phyloP scores from a whole-genome alignment of 2,888 invertebrate species.

The Idaea dimidiata region DNA sequence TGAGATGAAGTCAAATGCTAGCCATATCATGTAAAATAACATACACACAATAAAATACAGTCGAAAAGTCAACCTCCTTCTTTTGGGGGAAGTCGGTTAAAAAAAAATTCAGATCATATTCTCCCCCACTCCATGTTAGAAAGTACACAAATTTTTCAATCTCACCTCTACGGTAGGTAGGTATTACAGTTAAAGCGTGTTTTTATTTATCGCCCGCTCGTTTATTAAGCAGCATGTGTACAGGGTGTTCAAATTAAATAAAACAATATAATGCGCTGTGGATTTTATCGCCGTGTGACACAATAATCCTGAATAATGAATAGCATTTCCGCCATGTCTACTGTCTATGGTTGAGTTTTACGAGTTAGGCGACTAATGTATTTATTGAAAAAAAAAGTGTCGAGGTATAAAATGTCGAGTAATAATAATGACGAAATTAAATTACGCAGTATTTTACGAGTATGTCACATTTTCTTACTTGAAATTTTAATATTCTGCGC shows the following conservation, averaged over 20 bases:
- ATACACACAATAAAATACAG: too few relatives aligned
- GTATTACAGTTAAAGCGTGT: slow-evolving; percentile 9
- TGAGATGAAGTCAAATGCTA: too few relatives aligned
- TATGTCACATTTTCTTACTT: too few relatives aligned
- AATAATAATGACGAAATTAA: too few relatives aligned
- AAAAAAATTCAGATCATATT: not conserved
- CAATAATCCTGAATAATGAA: slow-evolving; percentile 29
- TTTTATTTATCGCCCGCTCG: slow-evolving; percentile 25
- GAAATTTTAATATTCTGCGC: too few relatives aligned
- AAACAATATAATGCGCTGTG: slow-evolving; percentile 29
- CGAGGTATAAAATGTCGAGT: too few relatives aligned
- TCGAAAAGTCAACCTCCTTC: too few relatives aligned
- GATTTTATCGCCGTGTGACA: slow-evolving; percentile 25
- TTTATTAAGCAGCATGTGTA: slow-evolving; percentile 16
- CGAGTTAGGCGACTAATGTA: too few relatives aligned
- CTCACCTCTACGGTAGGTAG: slow-evolving; percentile 18
- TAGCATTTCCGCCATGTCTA: slow-evolving; percentile 10
- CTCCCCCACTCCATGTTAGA: slow-evolving; percentile 7
- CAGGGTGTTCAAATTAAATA: slow-evolving; percentile 31
- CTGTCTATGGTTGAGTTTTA: not conserved
- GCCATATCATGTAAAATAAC: too few relatives aligned
- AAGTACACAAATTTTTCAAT: slow-evolving; percentile 15
- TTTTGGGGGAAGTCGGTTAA: too few relatives aligned
- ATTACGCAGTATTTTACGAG: too few relatives aligned
- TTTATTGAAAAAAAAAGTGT: too few relatives aligned